phyloP scores from a whole-genome alignment of 1,140 invertebrate genomes.

The Chlorops oryzae region DNA sequence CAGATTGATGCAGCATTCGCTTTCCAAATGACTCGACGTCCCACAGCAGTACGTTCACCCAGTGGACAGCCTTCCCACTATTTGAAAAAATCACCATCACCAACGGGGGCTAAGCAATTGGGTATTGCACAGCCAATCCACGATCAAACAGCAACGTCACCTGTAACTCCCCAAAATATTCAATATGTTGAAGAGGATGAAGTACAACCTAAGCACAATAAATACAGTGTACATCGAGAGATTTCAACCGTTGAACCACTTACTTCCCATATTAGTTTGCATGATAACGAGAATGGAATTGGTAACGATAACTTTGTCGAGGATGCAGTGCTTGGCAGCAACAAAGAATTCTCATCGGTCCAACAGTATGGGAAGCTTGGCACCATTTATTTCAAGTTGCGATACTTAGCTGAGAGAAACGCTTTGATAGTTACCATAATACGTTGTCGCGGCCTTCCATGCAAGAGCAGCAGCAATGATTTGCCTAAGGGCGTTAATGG shows the following conservation, averaged over 20 bases:
- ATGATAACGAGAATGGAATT: constrained; percentile 25
- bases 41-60: constrained; percentile 56
- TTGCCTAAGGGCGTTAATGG: constrained; percentile 44
- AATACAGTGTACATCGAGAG: constrained; percentile 16
- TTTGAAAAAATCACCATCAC: constrained; percentile 81
- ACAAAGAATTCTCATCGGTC: constrained; percentile 48
- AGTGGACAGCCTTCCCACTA: constrained; percentile 64
- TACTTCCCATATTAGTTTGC: constrained; percentile 35
- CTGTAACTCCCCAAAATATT: constrained; percentile 33
- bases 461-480: constrained; percentile 56
- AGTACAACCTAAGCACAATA: constrained; percentile 14
- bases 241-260: background rate
- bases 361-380: constrained; percentile 62
- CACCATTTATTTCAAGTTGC: constrained; percentile 77
- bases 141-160: constrained; percentile 36
- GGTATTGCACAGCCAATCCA: constrained; percentile 47
- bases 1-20: constrained; percentile 49
- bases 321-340: constrained; percentile 43
- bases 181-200: constrained; percentile 44
- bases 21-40: constrained; percentile 54
- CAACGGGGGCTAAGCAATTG: constrained; percentile 60
- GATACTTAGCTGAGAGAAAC: constrained; percentile 81
- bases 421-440: constrained; percentile 87
- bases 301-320: constrained; percentile 22
- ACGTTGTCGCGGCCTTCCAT: constrained; percentile 75